Base-by-base conservation (phyloP, 2,797 vertebrate species). In the Cuniculus paca region DNA sequence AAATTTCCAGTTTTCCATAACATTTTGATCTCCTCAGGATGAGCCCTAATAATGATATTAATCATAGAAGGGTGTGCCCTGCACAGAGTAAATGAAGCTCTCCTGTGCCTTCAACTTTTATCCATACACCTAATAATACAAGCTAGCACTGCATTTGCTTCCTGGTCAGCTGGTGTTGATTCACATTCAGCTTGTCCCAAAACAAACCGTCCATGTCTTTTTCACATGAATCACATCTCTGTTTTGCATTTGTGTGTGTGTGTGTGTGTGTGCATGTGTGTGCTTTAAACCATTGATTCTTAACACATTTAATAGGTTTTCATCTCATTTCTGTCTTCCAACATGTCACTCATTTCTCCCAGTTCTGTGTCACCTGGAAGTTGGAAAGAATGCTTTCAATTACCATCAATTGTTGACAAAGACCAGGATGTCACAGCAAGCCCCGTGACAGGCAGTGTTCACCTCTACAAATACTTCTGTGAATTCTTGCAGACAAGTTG, bases 241-340 rank as follows among this genome's bases (percentile, higher is more conserved):
- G 16, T 56, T 45, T 63, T 52, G 31, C 36, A 81, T 79, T 56
- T 83, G 31, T 12, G 14, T 39, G 2, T 45, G 42, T 12, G 12
- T 5, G 45, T n/a, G 16, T 28, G 11, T 72, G 19, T 8, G n/a
- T 39, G 5, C 31, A 11, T 28, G 11, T 72, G 19, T 8, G n/a
- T 39, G 5, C 31, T 54, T n/a, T 60, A 95, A 82, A 31, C 17
- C 56, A 58, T 56, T 39, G 26, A 80, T 58, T 92, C 50, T 22
- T 80, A 95, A 56, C 83, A 20, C 88, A 70, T 65, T 83, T 70
- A 82, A n/a, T 95, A 80, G 45, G 28, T 80, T 80, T n/a, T 22
- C 65, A 80, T 92, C 63, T 88, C 58, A 42, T 93, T 89, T 78
- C 60, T 79, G 0, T 82, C 58, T 86, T 85, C 52, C 54, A 68